These are phyloP conservation scores for Liasis olivaceus DNA, from an alignment of 2,797 vertebrate species.

Conservation along the genomic window DNA sequence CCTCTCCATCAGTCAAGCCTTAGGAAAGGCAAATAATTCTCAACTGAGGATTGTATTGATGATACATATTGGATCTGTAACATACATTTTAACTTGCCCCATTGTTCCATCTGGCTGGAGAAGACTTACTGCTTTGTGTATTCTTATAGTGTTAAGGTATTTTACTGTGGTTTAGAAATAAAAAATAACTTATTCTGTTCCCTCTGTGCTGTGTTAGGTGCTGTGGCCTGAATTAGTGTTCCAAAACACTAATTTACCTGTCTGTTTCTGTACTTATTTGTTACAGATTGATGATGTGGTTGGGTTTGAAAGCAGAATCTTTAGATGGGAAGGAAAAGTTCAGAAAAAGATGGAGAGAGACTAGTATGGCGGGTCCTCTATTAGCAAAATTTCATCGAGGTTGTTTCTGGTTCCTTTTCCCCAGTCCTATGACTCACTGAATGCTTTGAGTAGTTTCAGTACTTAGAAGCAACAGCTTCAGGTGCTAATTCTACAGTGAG, in stretches of 20 bases:
- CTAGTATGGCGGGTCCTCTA: not conserved
- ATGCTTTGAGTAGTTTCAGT: not conserved
- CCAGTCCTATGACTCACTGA: not conserved
- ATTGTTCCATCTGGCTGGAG: not conserved
- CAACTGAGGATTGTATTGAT: not conserved
- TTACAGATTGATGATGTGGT: not conserved
- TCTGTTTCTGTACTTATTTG: not conserved
- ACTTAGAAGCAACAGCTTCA: not conserved
- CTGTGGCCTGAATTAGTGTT: not conserved
- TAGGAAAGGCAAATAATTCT: not conserved
- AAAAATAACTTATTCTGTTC: not conserved
- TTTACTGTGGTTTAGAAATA: not conserved
- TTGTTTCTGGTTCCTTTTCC: not conserved
- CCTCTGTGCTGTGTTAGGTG: not conserved
- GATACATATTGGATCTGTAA: not conserved
- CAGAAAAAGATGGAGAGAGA: not conserved
- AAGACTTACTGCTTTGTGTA: not conserved
- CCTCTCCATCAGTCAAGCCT: not conserved
- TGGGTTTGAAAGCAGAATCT: not conserved
- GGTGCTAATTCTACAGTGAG: not conserved
- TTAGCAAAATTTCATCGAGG: not conserved
- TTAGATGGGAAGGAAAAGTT: not conserved
- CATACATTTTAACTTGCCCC: not conserved
- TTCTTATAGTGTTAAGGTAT: not conserved
- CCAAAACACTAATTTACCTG: not conserved